These are phyloP conservation scores for Micrasema minimum DNA, from an alignment of 1,140 invertebrate species.

Conservation along the genomic window DNA sequence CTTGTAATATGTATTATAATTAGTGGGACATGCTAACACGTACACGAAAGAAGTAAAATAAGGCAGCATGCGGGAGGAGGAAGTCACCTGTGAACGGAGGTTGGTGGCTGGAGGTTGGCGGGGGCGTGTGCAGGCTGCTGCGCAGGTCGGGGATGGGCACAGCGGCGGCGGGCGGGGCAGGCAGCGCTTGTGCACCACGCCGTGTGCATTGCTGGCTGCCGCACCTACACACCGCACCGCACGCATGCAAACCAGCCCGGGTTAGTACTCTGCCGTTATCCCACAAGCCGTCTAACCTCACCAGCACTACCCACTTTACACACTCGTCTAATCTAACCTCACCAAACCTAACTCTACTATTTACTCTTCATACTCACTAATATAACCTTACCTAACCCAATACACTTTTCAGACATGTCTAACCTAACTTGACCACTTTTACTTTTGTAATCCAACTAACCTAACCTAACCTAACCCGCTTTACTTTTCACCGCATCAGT, in stretches of 20 bases:
- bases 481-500: too few relatives aligned
- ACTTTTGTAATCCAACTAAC: too few relatives aligned
- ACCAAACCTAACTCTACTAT: too few relatives aligned
- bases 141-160: conserved; percentile 87
- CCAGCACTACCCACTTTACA: neutral
- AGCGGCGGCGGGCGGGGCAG: conserved; percentile 79
- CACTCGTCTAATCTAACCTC: neutral
- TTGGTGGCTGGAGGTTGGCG: conserved; percentile 61
- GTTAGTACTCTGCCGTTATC: conserved; percentile 44
- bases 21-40: too few relatives aligned
- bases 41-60: too few relatives aligned
- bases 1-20: too few relatives aligned
- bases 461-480: too few relatives aligned
- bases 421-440: too few relatives aligned
- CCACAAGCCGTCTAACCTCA: conserved; percentile 15
- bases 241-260: conserved; percentile 43
- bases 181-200: conserved; percentile 84
- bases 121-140: conserved; percentile 75
- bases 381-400: too few relatives aligned
- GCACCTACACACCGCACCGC: conserved; percentile 33
- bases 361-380: too few relatives aligned
- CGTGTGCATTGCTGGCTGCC: conserved; percentile 80
- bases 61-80: neutral
- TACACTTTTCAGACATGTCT: neutral
- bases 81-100: conserved; percentile 62